phyloP scores from a whole-genome alignment of 2,888 invertebrate genomes.

The Eupithecia tripunctaria region DNA sequence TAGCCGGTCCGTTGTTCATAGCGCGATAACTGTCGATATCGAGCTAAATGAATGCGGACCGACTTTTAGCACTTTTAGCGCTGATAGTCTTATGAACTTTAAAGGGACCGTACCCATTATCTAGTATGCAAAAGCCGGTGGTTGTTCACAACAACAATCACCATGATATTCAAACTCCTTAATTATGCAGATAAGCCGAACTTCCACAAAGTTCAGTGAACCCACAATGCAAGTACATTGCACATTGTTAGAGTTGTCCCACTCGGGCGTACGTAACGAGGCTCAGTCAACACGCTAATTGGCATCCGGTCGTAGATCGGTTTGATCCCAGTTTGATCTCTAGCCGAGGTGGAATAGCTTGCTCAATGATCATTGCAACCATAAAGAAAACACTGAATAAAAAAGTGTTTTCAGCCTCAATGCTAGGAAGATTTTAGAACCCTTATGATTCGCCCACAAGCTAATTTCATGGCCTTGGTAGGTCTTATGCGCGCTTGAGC shows the following conservation, averaged over 20 bases:
- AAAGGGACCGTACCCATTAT: no score
- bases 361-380: background rate
- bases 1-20: no score
- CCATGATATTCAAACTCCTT: background rate
- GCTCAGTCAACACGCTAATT: conserved; percentile 48
- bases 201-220: conserved; percentile 20
- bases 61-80: no score
- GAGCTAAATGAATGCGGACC: no score
- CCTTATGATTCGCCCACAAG: background rate
- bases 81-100: no score
- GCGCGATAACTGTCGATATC: no score
- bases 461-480: no score
- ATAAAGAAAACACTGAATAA: background rate
- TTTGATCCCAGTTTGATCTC: conserved; percentile 44
- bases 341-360: conserved; percentile 22
- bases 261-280: conserved; percentile 38
- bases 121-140: background rate
- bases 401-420: background rate
- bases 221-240: conserved; percentile 29
- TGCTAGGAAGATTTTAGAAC: background rate
- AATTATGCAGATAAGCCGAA: background rate
- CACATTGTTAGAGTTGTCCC: conserved; percentile 30
- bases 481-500: no score
- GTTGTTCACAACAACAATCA: background rate
- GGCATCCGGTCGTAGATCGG: conserved; percentile 46